Evolutionary conservation across 2,113 vertebrate species (phyloP).

Genomic region (Hippocampus abdominalis): DNA sequence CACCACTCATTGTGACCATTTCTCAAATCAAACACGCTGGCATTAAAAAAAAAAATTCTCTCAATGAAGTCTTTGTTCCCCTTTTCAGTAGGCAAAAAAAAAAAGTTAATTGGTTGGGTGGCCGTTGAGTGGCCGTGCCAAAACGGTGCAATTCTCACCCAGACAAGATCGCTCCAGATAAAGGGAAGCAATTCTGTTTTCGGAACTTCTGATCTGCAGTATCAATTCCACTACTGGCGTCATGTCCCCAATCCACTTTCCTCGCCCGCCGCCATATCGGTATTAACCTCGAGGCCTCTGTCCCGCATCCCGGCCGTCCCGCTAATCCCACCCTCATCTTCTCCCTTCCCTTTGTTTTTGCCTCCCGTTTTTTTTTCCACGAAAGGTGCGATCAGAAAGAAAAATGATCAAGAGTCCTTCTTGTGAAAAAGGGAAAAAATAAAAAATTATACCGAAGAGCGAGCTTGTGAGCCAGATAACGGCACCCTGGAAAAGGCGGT

Average conservation of each 20-base stretch:
- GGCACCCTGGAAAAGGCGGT: constrained; percentile 35
- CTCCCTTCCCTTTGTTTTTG: constrained; percentile 3
- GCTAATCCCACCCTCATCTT: constrained; percentile 18
- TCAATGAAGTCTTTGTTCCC: background rate
- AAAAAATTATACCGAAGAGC: background rate
- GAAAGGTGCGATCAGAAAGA: constrained; percentile 30
- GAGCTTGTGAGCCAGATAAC: constrained; percentile 17
- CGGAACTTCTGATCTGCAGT: background rate
- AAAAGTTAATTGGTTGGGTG: background rate
- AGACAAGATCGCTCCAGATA: background rate
- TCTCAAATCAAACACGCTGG: background rate
- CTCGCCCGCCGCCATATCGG: constrained; percentile 4
- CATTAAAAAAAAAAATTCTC: background rate
- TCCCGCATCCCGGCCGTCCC: constrained; percentile 22
- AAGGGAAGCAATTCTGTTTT: constrained; percentile 7
- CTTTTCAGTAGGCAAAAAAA: background rate
- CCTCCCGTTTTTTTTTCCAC: background rate
- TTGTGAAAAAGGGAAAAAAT: constrained; percentile 8
- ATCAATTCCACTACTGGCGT: background rate
- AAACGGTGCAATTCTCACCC: background rate
- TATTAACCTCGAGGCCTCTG: constrained; percentile 44
- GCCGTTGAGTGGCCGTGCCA: background rate
- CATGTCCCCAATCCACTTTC: constrained; percentile 13
- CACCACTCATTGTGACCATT: background rate
- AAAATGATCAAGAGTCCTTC: constrained; percentile 28